Evolutionary conservation across 1,140 invertebrate genomes (phyloP), one percentile per base, ranked within the genome.

Genomic region (Drosophila miranda): DNA sequence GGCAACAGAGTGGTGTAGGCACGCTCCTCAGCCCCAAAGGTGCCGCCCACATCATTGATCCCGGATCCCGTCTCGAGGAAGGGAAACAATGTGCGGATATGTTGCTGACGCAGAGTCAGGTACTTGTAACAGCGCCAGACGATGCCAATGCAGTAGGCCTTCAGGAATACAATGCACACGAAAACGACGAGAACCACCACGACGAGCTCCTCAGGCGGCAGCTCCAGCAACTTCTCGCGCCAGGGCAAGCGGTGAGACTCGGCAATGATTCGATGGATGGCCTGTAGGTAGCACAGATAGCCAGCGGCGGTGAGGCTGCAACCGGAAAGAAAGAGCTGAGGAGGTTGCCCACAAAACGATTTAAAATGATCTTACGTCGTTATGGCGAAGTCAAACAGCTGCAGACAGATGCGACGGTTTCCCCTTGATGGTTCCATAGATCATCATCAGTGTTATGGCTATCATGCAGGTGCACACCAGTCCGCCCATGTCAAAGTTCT

Each of bases 121-220:
- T 95, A 97, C 91, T 97, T 97, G 92, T 97, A 97, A 92, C 96
- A 97, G 48, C 95, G 93, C 96, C 96, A 97, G 14, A 97, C 95
- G 58, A 91, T 91, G 23, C 90, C 77, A 77, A 91, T 89, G 67
- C 90, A 90, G 77, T 92, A 96, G 28, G 89, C 95, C 93, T 96
- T 96, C 30, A 95, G 90, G 66, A 96, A 92, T 75, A 97, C 94
- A 46, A 95, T 94, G 38, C 94, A 87, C 26, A 96, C 92, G 84
- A 97, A 95, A 42, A 93, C 92, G 34, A 94, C 91, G 34, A 97
- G 92, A 23, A 96, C 93, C 38, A 96, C 88, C 21, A 96, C 91
- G 58, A 95, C 94, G 6, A 97, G 91, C 74, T 93, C 94, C 59
- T 95, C 94, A 63, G 93, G 92, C 59, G 95, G 94, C 87, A 97